Evolutionary conservation across 2,797 vertebrate species (phyloP).

Genomic region (Botia kubotai): DNA sequence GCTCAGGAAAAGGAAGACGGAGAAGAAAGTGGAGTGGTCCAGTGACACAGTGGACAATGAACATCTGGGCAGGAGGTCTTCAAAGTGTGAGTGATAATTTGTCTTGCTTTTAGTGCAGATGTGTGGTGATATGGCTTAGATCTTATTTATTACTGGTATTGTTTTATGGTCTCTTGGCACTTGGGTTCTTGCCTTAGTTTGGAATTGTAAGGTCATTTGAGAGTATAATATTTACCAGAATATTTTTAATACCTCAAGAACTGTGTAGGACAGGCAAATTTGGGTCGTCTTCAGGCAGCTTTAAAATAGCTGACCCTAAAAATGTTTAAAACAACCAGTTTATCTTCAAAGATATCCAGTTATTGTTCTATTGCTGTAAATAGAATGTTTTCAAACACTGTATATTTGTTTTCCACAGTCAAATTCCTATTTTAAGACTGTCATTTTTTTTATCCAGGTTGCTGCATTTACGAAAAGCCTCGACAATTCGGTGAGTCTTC

Average conservation of each 20-base stretch:
- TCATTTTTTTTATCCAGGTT: slow-evolving; percentile 76
- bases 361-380: not conserved
- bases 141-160: not conserved
- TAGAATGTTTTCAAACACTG: not conserved
- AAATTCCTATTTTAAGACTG: not conserved
- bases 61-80: slow-evolving; percentile 90
- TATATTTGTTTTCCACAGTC: not conserved
- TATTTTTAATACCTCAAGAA: not conserved
- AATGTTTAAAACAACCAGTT: slow-evolving; percentile 2
- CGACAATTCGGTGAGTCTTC: slow-evolving; percentile 91
- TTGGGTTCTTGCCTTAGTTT: no score
- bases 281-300: not conserved
- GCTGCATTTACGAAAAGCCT: slow-evolving; percentile 94
- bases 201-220: not conserved
- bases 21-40: slow-evolving; percentile 95
- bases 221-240: not conserved
- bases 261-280: not conserved
- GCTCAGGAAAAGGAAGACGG: slow-evolving; percentile 91
- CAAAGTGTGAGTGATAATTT: slow-evolving; percentile 85
- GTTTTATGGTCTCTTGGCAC: no score
- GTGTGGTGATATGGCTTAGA: not conserved
- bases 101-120: not conserved
- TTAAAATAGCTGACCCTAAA: slow-evolving; percentile 42
- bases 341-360: not conserved
- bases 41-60: slow-evolving; percentile 96